These are phyloP conservation scores for Blennius ocellaris DNA, from an alignment of 2,113 vertebrate species.

Conservation along the genomic window DNA sequence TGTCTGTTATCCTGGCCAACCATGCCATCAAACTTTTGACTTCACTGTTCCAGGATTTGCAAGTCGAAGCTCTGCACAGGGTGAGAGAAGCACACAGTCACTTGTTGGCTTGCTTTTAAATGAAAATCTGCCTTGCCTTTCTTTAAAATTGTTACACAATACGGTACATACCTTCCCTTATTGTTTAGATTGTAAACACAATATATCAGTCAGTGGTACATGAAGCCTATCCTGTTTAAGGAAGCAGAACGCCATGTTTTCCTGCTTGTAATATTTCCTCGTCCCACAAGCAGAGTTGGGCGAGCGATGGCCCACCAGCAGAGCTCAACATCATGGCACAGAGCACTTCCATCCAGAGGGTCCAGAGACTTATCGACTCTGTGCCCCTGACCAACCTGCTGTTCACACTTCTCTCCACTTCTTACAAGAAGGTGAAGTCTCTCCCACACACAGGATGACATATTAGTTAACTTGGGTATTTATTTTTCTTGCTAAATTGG, in stretches of 20 bases:
- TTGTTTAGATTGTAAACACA: no score
- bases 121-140: neutral
- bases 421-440: constrained; percentile 92
- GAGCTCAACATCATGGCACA: constrained; percentile 96
- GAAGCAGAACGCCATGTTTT: no score
- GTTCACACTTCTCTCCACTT: constrained; percentile 93
- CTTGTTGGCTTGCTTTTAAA: neutral
- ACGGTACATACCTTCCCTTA: no score
- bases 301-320: constrained; percentile 94
- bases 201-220: no score
- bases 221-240: no score
- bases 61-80: constrained; percentile 95
- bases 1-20: constrained; percentile 96
- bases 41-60: constrained; percentile 96
- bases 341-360: constrained; percentile 97
- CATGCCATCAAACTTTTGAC: constrained; percentile 95
- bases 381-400: constrained; percentile 96
- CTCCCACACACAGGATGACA: no score
- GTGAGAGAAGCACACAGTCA: constrained; percentile 71
- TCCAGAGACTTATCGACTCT: constrained; percentile 95
- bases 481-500: no score
- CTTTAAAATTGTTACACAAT: neutral
- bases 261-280: neutral
- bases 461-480: no score
- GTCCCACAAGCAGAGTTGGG: constrained; percentile 86